phyloP scores from a whole-genome alignment of 2,888 invertebrate species.

The Andrena dorsata region DNA sequence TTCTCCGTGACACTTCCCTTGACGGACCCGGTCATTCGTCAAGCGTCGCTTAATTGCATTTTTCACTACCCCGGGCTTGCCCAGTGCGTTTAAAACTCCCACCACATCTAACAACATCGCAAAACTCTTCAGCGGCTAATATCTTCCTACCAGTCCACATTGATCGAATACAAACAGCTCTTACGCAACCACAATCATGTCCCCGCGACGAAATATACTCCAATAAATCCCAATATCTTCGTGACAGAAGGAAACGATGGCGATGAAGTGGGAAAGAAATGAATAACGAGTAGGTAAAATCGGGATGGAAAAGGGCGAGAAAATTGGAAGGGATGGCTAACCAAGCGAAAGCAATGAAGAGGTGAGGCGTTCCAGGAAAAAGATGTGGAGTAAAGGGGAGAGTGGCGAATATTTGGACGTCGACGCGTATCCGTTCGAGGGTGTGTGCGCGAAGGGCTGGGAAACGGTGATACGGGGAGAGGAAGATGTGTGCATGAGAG shows the following conservation, averaged over 20 bases:
- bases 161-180: not conserved
- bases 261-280: not conserved
- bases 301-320: not conserved
- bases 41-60: too few species aligned
- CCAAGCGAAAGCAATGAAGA: not conserved
- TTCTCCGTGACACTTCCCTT: too few species aligned
- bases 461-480: slow-evolving; percentile 12
- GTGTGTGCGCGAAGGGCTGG: slow-evolving; percentile 13
- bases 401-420: slow-evolving; percentile 37
- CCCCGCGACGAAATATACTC: not conserved
- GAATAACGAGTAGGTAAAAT: not conserved
- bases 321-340: slow-evolving; percentile 18
- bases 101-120: too few species aligned
- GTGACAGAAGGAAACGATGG: not conserved
- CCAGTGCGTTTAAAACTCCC: too few species aligned
- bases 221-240: not conserved
- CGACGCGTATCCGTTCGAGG: slow-evolving; percentile 1
- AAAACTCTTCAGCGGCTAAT: too few species aligned
- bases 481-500: slow-evolving; percentile 17
- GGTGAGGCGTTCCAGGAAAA: not conserved
- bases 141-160: not conserved
- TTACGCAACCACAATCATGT: not conserved
- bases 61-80: too few species aligned
- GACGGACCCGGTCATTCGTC: too few species aligned
- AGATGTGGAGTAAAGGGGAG: not conserved